Evolutionary conservation across 2,888 invertebrate genomes (phyloP).

Genomic region (Torymus auratus): DNA sequence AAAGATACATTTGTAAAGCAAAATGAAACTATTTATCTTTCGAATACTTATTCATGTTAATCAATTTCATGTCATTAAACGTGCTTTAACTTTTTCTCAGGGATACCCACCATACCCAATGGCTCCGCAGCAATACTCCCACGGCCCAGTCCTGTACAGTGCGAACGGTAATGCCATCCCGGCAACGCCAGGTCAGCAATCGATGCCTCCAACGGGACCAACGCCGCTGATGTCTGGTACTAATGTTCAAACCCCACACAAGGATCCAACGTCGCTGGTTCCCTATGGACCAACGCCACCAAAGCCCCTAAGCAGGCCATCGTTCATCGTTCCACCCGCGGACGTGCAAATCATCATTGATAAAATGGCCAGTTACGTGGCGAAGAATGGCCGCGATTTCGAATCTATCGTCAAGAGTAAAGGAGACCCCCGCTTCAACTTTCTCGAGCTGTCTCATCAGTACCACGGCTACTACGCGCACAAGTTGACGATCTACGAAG

Average conservation of each 20-base stretch:
- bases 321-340: conserved; percentile 84
- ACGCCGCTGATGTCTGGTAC: conserved; percentile 49
- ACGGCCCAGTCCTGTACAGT: conserved; percentile 73
- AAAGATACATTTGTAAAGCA: no score
- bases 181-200: not conserved
- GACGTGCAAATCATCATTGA: conserved; percentile 93
- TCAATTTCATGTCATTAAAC: no score
- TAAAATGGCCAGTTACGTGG: conserved; percentile 97
- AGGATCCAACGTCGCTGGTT: conserved; percentile 69
- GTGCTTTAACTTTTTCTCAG: conserved; percentile 58
- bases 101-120: conserved; percentile 66
- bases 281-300: conserved; percentile 72
- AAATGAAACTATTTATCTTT: no score
- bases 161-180: conserved; percentile 69
- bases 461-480: conserved; percentile 90
- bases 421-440: conserved; percentile 91
- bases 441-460: conserved; percentile 86
- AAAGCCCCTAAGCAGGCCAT: conserved; percentile 76
- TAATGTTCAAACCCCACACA: conserved; percentile 57
- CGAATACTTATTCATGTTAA: no score
- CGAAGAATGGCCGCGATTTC: conserved; percentile 95
- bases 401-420: conserved; percentile 91
- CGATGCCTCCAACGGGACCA: conserved; percentile 44
- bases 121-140: conserved; percentile 72
- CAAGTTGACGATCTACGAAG: conserved; percentile 79